Base-by-base conservation (phyloP, 2,888 invertebrate species). In the Acholoe squamosa region DNA sequence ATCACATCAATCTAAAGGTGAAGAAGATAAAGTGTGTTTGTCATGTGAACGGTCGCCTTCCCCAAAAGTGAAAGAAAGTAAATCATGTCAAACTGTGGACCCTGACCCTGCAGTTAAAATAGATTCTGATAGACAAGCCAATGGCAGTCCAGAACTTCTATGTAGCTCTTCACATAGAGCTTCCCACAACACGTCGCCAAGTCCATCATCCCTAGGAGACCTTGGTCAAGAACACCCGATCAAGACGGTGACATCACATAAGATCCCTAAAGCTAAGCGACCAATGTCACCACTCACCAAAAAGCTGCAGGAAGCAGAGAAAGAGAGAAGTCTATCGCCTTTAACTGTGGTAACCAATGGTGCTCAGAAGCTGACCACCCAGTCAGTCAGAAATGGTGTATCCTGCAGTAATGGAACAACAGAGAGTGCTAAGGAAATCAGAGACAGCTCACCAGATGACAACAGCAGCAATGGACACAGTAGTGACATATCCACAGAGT, bases 271-370 rank as follows among this genome's bases (percentile, higher is more conserved):
- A 52, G 25, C n/a, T 14, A n/a, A 31, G 52, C 86, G 89, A 19
- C 89, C 89, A 19, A 89, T 89, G 89, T 89, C 89, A 22, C 89
- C 89, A 10, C 67, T 89, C 16, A 89, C 89, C 33, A 89, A 89
- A 34, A 61, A 89, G 56, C 43, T 89, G 31, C 89, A 14, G 33
- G 14, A 34, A 34, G 34, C 25, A 33, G 67, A 67, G 14, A 10
- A 0, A n/a, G 56, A 52, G 51, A 88, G 28, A 34, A 16, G n/a
- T 34, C 0, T 0, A 3, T 22, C n/a, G 16, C 22, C 43, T 25
- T 25, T 14, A 5, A 16, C 52, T 22, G 54, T 14, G 52, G 86
- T 14, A n/a, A 25, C 14, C 52, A 52, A 54, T 25, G 34, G 43
- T 34, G 28, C 84, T 25, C 5, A n/a, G 3, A 14, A 25, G 14